A percentile compares a stretch with the other conserved stretches of the same genome.
Conservation (phyloP, 2,113 vertebrate genomes). For the Alligator sinensis region DNA sequence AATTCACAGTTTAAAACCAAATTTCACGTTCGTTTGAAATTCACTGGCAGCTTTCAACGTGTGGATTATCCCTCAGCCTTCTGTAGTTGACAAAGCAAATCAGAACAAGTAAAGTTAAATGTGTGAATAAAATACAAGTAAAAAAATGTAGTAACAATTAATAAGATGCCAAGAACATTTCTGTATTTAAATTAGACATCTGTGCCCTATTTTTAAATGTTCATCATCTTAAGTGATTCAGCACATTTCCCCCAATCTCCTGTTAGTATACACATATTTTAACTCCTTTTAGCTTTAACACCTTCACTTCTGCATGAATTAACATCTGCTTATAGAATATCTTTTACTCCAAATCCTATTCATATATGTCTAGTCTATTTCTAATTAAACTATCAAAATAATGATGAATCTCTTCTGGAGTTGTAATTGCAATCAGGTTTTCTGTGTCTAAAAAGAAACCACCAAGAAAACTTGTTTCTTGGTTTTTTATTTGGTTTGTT, state of each 20-base stretch:
- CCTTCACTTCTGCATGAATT: slow-evolving; percentile 63
- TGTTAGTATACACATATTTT: slow-evolving; percentile 75
- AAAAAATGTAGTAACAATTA: slow-evolving; percentile 81
- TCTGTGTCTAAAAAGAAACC: not conserved
- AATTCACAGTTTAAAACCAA: slow-evolving; percentile 42
- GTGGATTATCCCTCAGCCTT: slow-evolving; percentile 71
- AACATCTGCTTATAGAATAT: slow-evolving; percentile 40
- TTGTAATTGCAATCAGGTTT: not conserved
- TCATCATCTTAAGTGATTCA: slow-evolving; percentile 77
- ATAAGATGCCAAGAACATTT: slow-evolving; percentile 82
- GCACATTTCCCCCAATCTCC: slow-evolving; percentile 74
- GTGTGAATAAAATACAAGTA: slow-evolving; percentile 82
- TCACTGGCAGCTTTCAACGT: slow-evolving; percentile 53
- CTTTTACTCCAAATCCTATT: not conserved
- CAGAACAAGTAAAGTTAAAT: slow-evolving; percentile 79
- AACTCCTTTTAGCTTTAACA: slow-evolving; percentile 73
- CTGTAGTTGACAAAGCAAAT: slow-evolving; percentile 79
- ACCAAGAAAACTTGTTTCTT: not conserved
- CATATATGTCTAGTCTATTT: not conserved
- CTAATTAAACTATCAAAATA: not conserved
- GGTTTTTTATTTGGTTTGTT: too few species aligned
- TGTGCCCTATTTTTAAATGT: slow-evolving; percentile 83
- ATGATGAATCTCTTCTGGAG: not conserved
- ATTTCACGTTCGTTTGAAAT: slow-evolving; percentile 56
- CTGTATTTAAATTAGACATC: slow-evolving; percentile 84